Percentiles rank a stretch among this genome's conserved stretches.
Evolutionary conservation across 2,113 vertebrate species (phyloP).

Genomic region (Cheilinus undulatus): DNA sequence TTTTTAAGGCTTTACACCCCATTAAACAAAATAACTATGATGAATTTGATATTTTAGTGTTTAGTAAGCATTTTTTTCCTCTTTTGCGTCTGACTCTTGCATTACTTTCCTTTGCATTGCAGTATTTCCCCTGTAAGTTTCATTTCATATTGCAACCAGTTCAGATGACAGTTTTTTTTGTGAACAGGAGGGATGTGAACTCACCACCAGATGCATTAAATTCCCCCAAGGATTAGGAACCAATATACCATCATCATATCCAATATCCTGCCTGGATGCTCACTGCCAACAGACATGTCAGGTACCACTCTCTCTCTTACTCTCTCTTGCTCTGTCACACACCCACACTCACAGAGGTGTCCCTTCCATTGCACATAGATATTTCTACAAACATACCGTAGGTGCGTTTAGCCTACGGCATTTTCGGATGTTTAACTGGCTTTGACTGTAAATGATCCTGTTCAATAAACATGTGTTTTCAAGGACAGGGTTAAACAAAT

Average conservation of each 20-base stretch:
- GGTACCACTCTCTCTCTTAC: background rate
- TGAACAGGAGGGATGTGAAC: slow-evolving; percentile 34
- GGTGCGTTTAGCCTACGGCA: background rate
- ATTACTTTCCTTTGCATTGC: background rate
- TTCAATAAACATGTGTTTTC: slow-evolving; percentile 16
- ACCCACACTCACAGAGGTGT: background rate
- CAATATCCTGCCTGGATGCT: slow-evolving; percentile 62
- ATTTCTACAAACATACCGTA: background rate
- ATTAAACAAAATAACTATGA: background rate
- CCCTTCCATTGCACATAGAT: background rate
- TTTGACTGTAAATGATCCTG: slow-evolving; percentile 7
- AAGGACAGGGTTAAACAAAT: background rate
- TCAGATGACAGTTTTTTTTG: slow-evolving; percentile 8
- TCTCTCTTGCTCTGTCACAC: background rate
- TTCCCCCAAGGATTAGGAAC: slow-evolving; percentile 40
- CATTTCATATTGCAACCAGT: slow-evolving; percentile 17
- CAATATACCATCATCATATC: slow-evolving; percentile 60
- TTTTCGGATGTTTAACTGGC: slow-evolving; percentile 9
- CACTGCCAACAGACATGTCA: slow-evolving; percentile 28
- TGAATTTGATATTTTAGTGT: no score
- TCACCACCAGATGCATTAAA: slow-evolving; percentile 45
- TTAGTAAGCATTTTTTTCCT: background rate
- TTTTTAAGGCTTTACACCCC: no score
- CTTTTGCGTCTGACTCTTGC: background rate
- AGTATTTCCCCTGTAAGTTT: slow-evolving; percentile 8